Percentiles rank a stretch among this genome's conserved stretches.
phyloP scores from a whole-genome alignment of 2,888 invertebrate genomes.

The Oscheius sp. region DNA sequence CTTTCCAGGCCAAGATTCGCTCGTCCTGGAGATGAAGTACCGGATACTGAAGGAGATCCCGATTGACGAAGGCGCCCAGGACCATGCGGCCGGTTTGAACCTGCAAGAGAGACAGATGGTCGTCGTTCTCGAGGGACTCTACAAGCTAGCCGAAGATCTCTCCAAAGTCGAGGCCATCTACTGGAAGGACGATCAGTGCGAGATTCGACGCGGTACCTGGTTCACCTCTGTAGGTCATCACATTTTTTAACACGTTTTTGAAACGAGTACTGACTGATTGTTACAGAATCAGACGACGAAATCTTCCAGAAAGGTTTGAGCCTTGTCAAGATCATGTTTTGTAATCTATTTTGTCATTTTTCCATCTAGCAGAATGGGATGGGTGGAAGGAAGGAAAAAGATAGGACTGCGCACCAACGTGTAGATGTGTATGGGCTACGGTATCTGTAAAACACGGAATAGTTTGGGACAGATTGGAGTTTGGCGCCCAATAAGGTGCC shows the following conservation, averaged over 20 bases:
- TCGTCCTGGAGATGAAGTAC: constrained; percentile 69
- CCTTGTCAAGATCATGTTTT: too few relatives aligned
- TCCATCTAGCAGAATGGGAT: background rate
- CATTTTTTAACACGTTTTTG: background rate
- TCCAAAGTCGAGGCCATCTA: constrained; percentile 62
- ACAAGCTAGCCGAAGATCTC: constrained; percentile 48
- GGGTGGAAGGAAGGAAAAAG: too few relatives aligned
- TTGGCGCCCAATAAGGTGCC: too few relatives aligned
- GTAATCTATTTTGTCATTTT: background rate
- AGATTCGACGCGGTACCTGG: constrained; percentile 80
- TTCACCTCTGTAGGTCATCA: constrained; percentile 76
- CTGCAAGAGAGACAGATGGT: constrained; percentile 46
- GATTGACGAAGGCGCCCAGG: constrained; percentile 43
- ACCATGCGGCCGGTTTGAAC: constrained; percentile 6
- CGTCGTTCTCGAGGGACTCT: constrained; percentile 70
- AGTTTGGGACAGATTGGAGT: too few relatives aligned
- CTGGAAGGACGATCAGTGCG: constrained; percentile 78
- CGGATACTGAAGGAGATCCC: constrained; percentile 56
- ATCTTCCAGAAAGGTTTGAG: constrained; percentile 8
- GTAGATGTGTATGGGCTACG: too few relatives aligned
- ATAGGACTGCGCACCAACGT: too few relatives aligned
- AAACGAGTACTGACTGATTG: background rate
- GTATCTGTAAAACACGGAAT: too few relatives aligned
- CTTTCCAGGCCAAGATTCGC: constrained; percentile 67
- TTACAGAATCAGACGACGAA: constrained; percentile 3